phyloP scores from a whole-genome alignment of 2,888 invertebrate species.

The Biston betularia region DNA sequence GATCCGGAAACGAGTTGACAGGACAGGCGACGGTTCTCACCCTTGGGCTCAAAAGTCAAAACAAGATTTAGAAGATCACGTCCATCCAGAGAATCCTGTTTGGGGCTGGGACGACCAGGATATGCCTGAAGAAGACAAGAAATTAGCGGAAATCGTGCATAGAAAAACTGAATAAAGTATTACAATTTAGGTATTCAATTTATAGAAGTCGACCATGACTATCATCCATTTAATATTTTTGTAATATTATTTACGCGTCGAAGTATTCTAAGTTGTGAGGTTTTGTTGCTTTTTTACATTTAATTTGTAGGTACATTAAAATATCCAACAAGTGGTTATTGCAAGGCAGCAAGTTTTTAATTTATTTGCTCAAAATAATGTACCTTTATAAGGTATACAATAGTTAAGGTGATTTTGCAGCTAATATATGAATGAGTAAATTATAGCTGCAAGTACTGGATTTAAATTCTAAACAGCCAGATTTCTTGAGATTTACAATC shows the following conservation, averaged over 20 bases:
- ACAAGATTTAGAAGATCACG: conserved; percentile 69
- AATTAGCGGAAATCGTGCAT: conserved; percentile 77
- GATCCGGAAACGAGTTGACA: conserved; percentile 88
- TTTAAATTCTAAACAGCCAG: too few species aligned
- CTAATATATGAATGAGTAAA: background rate
- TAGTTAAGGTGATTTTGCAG: too few species aligned
- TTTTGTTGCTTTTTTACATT: too few species aligned
- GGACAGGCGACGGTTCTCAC: conserved; percentile 91
- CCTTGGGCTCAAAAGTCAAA: conserved; percentile 60
- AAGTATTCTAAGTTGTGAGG: background rate
- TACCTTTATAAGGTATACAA: too few species aligned
- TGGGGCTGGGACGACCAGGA: conserved; percentile 96
- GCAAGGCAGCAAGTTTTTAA: too few species aligned
- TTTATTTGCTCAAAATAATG: too few species aligned
- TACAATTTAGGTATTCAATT: conserved; percentile 4
- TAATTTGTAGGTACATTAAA: background rate
- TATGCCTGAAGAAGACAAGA: conserved; percentile 89
- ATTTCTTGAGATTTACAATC: too few species aligned
- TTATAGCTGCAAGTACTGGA: background rate
- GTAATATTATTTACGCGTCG: conserved; percentile 15
- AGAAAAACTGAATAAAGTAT: conserved; percentile 61
- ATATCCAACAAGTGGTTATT: background rate
- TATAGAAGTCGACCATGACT: conserved; percentile 3
- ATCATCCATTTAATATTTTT: conserved; percentile 9
- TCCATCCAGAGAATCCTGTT: conserved; percentile 82